phyloP scores from a whole-genome alignment of 2,113 vertebrate genomes.

The Sebastes schlegelii region DNA sequence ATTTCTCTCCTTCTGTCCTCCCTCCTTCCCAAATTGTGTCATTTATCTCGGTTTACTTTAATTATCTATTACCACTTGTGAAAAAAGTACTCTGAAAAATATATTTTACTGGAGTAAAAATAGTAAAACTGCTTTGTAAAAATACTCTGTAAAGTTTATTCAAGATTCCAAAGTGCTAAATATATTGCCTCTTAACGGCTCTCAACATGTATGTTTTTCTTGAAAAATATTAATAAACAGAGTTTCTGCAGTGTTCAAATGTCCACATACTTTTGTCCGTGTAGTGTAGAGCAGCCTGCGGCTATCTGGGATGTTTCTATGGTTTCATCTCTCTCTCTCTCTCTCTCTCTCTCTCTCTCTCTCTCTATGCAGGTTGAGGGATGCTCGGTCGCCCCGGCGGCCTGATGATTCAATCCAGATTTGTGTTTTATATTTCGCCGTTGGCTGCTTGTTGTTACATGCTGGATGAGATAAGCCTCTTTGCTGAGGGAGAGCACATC shows the following conservation, averaged over 20 bases:
- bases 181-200: no score
- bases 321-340: conserved; percentile 44
- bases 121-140: neutral
- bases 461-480: conserved; percentile 71
- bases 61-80: neutral
- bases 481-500: conserved; percentile 29
- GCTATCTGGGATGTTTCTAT: conserved; percentile 30
- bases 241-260: no score
- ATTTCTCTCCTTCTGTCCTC: neutral
- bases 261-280: no score
- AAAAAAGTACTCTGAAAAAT: neutral
- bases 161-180: neutral
- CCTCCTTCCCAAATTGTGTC: neutral
- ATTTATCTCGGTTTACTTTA: neutral
- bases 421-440: conserved; percentile 33
- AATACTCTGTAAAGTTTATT: neutral
- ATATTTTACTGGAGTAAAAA: neutral
- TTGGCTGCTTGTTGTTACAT: conserved; percentile 55
- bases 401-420: conserved; percentile 62
- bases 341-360: no score
- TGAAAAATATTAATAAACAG: no score
- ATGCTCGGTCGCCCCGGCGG: no score
- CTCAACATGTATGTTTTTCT: no score
- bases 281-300: no score
- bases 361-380: no score